A percentile compares a stretch with the other conserved stretches of the same genome.
Conservation (phyloP, 2,113 vertebrate genomes). For the Charadrius vociferus region DNA sequence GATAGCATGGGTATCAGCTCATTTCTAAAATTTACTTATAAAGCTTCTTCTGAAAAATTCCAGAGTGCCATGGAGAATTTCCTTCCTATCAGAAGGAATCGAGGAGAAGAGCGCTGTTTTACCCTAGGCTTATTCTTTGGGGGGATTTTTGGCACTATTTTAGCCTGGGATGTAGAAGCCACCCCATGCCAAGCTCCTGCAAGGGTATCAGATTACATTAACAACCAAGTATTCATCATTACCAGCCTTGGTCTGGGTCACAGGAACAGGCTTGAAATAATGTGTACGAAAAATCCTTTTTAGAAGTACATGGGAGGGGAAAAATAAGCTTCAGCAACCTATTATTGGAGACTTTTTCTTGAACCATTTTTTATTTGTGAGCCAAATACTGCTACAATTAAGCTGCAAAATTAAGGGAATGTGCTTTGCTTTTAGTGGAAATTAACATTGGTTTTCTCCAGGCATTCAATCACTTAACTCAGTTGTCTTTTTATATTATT, state of each 20-base stretch:
- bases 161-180: not conserved
- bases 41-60: not conserved
- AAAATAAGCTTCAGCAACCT: not conserved
- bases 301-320: not conserved
- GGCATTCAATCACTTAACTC: slow-evolving; percentile 71
- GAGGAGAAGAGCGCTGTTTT: not conserved
- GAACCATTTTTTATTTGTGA: not conserved
- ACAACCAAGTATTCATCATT: not conserved
- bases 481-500: slow-evolving; percentile 72
- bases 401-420: slow-evolving; percentile 42
- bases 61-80: not conserved
- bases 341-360: slow-evolving; percentile 1
- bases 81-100: not conserved
- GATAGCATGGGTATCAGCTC: not conserved
- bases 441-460: slow-evolving; percentile 62
- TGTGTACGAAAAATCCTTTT: not conserved
- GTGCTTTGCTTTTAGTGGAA: slow-evolving; percentile 50
- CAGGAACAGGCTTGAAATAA: not conserved
- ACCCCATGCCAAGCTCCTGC: not conserved
- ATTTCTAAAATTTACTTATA: not conserved
- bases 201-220: not conserved
- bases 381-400: slow-evolving; percentile 46
- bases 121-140: not conserved
- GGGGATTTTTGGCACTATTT: not conserved
- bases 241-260: not conserved